phyloP scores from a whole-genome alignment of 1,140 invertebrate species.

The Littorina saxatilis region DNA sequence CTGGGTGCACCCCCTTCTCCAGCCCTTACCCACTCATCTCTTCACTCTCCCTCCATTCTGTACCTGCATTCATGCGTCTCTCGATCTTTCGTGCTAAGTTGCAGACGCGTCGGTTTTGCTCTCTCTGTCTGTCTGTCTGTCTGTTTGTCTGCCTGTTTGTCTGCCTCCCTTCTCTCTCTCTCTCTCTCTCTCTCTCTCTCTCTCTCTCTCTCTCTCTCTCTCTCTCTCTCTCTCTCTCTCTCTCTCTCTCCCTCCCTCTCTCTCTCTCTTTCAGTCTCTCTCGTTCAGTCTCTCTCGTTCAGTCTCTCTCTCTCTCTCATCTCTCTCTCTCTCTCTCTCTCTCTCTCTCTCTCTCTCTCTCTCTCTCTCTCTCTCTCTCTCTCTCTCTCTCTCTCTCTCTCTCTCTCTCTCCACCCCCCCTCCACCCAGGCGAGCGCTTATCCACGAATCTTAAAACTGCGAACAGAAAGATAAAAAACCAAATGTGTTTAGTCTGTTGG shows the following conservation, averaged over 20 bases:
- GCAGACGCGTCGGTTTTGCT: too few species aligned
- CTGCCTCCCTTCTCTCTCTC: not conserved
- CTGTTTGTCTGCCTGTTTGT: not conserved
- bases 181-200: slow-evolving; percentile 18
- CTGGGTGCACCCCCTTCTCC: too few species aligned
- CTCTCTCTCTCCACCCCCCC: slow-evolving; percentile 1
- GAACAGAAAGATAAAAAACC: too few species aligned
- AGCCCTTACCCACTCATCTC: too few species aligned
- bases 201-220: not conserved
- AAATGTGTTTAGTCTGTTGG: too few species aligned
- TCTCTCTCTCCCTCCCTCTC: not conserved
- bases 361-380: slow-evolving; percentile 22
- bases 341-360: slow-evolving; percentile 10
- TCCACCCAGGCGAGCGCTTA: too few species aligned
- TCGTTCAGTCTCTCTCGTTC: not conserved
- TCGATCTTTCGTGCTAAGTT: not conserved
- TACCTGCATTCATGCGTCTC: too few species aligned
- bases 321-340: slow-evolving; percentile 8
- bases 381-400: slow-evolving; percentile 26
- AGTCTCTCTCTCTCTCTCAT: not conserved
- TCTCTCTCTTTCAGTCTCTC: not conserved
- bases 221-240: not conserved
- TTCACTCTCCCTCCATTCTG: too few species aligned
- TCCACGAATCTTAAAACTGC: too few species aligned
- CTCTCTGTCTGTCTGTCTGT: not conserved